Conservation (phyloP, 2,888 invertebrate genomes). For the Julus scandinavius region DNA sequence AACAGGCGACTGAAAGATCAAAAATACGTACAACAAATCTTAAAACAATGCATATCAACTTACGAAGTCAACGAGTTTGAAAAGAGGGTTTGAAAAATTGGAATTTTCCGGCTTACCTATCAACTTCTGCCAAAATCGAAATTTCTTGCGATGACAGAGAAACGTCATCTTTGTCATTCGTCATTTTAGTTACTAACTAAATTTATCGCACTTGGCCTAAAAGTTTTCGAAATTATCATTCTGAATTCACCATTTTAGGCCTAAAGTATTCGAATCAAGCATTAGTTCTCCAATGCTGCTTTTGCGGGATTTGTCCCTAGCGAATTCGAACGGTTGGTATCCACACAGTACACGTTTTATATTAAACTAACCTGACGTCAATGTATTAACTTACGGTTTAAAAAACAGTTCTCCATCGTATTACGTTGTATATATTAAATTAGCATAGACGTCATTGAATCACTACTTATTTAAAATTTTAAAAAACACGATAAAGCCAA, state of each 20-base stretch:
- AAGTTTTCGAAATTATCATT: constrained; percentile 34
- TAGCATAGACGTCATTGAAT: neutral
- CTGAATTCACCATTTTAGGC: constrained; percentile 51
- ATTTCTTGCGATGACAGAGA: constrained; percentile 81
- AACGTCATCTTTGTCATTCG: constrained; percentile 58
- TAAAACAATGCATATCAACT: constrained; percentile 36
- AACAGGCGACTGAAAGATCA: constrained; percentile 48
- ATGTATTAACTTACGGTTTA: neutral
- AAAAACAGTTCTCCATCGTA: neutral
- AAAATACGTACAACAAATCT: constrained; percentile 50
- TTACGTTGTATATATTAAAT: neutral
- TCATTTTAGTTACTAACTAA: constrained; percentile 54
- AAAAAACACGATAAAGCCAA: neutral
- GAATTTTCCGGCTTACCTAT: constrained; percentile 73
- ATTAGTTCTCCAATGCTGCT: constrained; percentile 49
- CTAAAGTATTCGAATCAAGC: constrained; percentile 53
- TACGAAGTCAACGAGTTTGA: constrained; percentile 16
- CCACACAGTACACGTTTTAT: neutral
- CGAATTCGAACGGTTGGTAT: neutral
- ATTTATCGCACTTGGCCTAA: constrained; percentile 50
- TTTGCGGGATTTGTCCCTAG: constrained; percentile 34
- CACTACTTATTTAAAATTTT: neutral
- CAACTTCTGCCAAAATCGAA: constrained; percentile 85
- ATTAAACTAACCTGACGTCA: neutral
- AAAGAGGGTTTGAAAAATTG: neutral